Conservation (phyloP, 2,888 invertebrate species). For the Ditula angustiorana region DNA sequence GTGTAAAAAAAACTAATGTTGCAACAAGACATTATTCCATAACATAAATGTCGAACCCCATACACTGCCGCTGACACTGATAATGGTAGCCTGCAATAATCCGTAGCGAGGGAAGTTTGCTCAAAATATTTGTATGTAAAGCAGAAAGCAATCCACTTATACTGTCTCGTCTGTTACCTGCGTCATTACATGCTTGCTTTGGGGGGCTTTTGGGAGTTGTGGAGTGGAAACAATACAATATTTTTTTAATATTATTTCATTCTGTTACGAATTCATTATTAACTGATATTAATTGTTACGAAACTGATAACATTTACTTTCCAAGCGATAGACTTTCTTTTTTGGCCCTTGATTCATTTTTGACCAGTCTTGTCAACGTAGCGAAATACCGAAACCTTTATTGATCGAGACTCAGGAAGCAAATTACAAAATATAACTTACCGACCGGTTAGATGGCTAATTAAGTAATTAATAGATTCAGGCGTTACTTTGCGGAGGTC, state of each 20-base stretch:
- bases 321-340: too few relatives aligned
- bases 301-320: background rate
- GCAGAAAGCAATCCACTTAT: constrained; percentile 84
- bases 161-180: constrained; percentile 75
- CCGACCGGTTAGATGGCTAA: too few relatives aligned
- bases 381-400: too few relatives aligned
- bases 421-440: too few relatives aligned
- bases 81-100: constrained; percentile 39
- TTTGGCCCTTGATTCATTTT: too few relatives aligned
- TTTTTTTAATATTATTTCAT: background rate
- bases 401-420: too few relatives aligned
- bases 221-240: constrained; percentile 6
- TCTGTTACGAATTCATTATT: background rate
- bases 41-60: background rate
- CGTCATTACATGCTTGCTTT: constrained; percentile 69
- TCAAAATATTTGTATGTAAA: constrained; percentile 84
- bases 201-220: constrained; percentile 41
- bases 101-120: constrained; percentile 65
- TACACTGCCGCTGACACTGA: constrained; percentile 23
- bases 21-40: too few relatives aligned
- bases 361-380: too few relatives aligned
- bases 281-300: background rate
- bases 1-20: too few relatives aligned
- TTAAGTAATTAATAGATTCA: too few relatives aligned
- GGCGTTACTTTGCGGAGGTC: too few relatives aligned